phyloP scores from a whole-genome alignment of 2,888 invertebrate genomes.

The Diaphora mendica region DNA sequence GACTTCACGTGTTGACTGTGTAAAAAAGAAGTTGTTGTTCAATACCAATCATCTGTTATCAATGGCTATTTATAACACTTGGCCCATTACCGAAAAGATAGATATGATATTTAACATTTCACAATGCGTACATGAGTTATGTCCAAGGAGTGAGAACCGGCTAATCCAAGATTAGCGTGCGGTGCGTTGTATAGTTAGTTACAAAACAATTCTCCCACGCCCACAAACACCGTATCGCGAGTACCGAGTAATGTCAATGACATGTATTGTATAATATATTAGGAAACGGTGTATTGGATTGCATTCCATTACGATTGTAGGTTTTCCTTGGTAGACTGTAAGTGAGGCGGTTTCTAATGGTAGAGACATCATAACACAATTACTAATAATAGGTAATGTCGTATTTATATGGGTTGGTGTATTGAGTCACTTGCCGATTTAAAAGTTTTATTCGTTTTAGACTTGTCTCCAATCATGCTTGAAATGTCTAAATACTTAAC shows the following conservation, averaged over 20 bases:
- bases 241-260: conserved; percentile 37
- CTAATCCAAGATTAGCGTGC: conserved; percentile 32
- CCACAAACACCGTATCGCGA: conserved; percentile 14
- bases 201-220: conserved; percentile 38
- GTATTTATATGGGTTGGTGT: too few species aligned
- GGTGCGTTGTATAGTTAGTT: conserved; percentile 24
- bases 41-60: too few species aligned
- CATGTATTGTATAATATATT: conserved; percentile 17
- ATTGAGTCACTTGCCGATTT: too few species aligned
- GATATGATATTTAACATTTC: conserved; percentile 16
- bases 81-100: not conserved
- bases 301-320: not conserved
- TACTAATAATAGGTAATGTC: not conserved
- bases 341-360: not conserved
- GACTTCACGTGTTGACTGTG: too few species aligned
- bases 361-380: not conserved
- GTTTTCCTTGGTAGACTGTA: not conserved
- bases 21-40: too few species aligned
- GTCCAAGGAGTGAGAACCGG: conserved; percentile 15
- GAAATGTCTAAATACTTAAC: too few species aligned
- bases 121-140: conserved; percentile 20
- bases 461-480: too few species aligned
- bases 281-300: conserved; percentile 5
- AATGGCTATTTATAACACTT: too few species aligned
- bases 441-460: too few species aligned